Evolutionary conservation across 2,113 vertebrate species (phyloP).

Genomic region (Dunckerocampus dactyliophorus): DNA sequence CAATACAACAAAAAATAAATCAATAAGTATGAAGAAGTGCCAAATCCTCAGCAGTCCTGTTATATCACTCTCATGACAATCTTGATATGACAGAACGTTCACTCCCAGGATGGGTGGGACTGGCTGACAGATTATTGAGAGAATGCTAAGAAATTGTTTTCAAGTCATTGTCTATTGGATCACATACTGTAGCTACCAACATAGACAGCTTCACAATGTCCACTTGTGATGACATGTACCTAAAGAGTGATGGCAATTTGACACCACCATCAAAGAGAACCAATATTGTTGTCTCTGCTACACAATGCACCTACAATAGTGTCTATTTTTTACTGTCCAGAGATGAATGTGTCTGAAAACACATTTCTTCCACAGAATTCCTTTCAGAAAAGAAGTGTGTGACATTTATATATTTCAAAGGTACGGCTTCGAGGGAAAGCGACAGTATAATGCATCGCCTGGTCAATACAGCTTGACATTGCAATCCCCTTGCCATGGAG

Average conservation of each 20-base stretch:
- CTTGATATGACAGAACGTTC: neutral
- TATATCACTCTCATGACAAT: neutral
- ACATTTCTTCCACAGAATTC: conserved; percentile 53
- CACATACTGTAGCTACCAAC: conserved; percentile 5
- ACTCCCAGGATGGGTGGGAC: conserved; percentile 33
- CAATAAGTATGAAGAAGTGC: neutral
- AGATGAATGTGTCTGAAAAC: conserved; percentile 42
- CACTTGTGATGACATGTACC: conserved; percentile 6
- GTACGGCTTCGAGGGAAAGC: conserved; percentile 43
- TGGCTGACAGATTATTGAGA: conserved; percentile 22
- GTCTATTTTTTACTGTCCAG: conserved; percentile 25
- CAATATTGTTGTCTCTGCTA: conserved; percentile 10
- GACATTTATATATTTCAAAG: conserved; percentile 62
- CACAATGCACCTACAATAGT: conserved; percentile 32
- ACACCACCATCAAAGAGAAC: conserved; percentile 14
- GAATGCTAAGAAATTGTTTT: conserved; percentile 42
- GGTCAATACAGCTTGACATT: conserved; percentile 55
- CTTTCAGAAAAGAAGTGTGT: conserved; percentile 48
- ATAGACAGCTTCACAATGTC: conserved; percentile 4
- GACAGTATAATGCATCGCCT: conserved; percentile 52
- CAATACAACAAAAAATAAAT: neutral
- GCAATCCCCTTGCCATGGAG: conserved; percentile 49
- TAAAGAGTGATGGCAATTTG: conserved; percentile 10
- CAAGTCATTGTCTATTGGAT: conserved; percentile 14
- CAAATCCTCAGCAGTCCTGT: neutral